A percentile compares a stretch with the other conserved stretches of the same genome.
Evolutionary conservation across 2,888 invertebrate genomes (phyloP).

Genomic region (Scaptomyza caliginosa): DNA sequence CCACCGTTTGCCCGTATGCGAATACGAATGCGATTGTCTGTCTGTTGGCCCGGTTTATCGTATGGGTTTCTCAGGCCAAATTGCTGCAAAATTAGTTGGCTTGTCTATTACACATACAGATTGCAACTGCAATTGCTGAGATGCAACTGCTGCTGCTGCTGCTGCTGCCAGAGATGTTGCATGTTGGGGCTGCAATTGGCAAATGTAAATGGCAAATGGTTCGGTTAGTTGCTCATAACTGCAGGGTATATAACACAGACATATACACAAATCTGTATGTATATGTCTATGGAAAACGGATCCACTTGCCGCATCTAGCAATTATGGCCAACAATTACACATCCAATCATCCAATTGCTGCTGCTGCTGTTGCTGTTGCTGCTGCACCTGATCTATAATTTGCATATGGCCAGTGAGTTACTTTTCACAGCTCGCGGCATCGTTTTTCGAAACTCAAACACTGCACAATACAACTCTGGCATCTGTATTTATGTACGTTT

Average conservation of each 20-base stretch:
- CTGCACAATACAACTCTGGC: neutral
- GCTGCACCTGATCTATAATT: slow-evolving; percentile 76
- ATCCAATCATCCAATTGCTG: slow-evolving; percentile 61
- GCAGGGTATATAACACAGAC: slow-evolving; percentile 68
- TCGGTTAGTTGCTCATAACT: slow-evolving; percentile 77
- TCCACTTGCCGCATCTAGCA: slow-evolving; percentile 75
- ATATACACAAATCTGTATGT: neutral
- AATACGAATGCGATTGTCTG: neutral
- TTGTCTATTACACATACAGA: slow-evolving; percentile 77
- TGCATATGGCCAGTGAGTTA: slow-evolving; percentile 72
- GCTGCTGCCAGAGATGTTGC: slow-evolving; percentile 49
- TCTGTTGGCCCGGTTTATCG: slow-evolving; percentile 29
- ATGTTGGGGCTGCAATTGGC: slow-evolving; percentile 55
- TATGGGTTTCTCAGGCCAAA: slow-evolving; percentile 73
- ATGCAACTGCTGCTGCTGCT: slow-evolving; percentile 19
- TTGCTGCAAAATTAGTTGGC: slow-evolving; percentile 74
- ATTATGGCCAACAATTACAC: slow-evolving; percentile 64
- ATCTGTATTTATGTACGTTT: neutral
- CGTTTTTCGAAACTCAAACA: slow-evolving; percentile 34
- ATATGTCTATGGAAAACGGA: slow-evolving; percentile 59
- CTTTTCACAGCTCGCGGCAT: slow-evolving; percentile 79
- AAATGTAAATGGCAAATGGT: slow-evolving; percentile 63
- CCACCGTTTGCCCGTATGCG: slow-evolving; percentile 63
- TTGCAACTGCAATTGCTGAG: slow-evolving; percentile 61
- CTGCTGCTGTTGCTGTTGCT: slow-evolving; percentile 54